phyloP scores from a whole-genome alignment of 1,140 invertebrate genomes.

The Euschistus heros region DNA sequence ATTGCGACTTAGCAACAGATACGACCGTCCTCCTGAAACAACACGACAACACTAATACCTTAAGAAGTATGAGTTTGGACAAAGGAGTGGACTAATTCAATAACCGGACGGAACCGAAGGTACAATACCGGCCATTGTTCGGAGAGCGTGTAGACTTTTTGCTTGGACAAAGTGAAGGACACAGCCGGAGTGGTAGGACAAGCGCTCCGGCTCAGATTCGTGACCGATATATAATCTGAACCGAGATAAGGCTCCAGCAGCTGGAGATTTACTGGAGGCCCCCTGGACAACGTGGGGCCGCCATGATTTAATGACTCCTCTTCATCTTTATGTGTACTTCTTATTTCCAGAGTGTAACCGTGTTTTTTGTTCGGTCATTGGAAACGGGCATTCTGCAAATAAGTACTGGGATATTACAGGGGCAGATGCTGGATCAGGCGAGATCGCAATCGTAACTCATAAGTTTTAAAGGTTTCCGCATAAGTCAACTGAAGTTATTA shows the following conservation, averaged over 20 bases:
- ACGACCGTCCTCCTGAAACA: too few species aligned
- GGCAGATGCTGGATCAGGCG: too few species aligned
- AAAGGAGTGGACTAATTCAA: background rate
- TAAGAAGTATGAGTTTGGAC: too few species aligned
- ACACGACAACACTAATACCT: too few species aligned
- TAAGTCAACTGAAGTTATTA: too few species aligned
- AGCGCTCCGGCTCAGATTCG: slow-evolving; percentile 2
- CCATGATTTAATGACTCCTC: slow-evolving; percentile 3
- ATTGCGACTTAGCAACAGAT: too few species aligned
- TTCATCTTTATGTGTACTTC: slow-evolving; percentile 4
- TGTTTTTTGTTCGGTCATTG: too few species aligned
- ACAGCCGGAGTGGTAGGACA: slow-evolving; percentile 4
- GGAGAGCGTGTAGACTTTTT: slow-evolving; percentile 8
- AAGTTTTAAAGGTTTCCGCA: too few species aligned
- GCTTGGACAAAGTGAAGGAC: slow-evolving; percentile 6
- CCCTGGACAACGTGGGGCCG: slow-evolving; percentile 4
- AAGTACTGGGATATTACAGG: too few species aligned
- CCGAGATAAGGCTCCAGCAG: background rate
- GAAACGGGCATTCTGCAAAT: too few species aligned
- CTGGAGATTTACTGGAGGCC: background rate
- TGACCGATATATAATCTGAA: slow-evolving; percentile 7
- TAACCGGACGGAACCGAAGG: background rate
- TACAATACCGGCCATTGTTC: slow-evolving; percentile 9
- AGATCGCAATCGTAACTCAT: too few species aligned
- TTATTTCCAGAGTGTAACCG: background rate